Conservation (phyloP, 53 echinoderm and acorn worm species). For the Paelopatides confundens region DNA sequence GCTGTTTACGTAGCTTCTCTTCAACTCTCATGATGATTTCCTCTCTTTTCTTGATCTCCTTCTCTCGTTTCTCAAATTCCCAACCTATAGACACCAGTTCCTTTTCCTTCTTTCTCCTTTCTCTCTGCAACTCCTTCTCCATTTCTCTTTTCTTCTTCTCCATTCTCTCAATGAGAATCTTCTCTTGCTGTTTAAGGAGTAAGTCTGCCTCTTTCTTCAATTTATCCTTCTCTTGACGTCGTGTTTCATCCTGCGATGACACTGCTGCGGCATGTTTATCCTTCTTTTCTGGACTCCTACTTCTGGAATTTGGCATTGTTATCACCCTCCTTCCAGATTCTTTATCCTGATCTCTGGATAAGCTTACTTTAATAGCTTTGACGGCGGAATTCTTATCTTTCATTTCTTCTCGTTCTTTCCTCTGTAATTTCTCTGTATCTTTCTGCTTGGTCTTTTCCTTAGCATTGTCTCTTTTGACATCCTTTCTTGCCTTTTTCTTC, state of each 20-base stretch:
- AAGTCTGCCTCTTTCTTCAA: slow-evolving; percentile 51
- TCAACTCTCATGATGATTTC: slow-evolving; percentile 51
- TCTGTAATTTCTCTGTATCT: slow-evolving; percentile 1
- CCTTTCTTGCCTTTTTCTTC: slow-evolving; percentile 54
- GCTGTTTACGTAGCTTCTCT: slow-evolving; percentile 55
- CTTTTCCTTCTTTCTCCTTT: slow-evolving; percentile 58
- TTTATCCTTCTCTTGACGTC: slow-evolving; percentile 22
- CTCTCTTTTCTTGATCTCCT: slow-evolving; percentile 51
- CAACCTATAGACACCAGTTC: slow-evolving; percentile 55
- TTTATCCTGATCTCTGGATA: slow-evolving; percentile 29
- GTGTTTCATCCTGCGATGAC: background rate
- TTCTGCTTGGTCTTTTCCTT: slow-evolving; percentile 48
- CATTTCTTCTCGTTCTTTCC: background rate
- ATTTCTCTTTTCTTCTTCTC: slow-evolving; percentile 72
- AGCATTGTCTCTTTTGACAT: slow-evolving; percentile 39
- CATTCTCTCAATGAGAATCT: slow-evolving; percentile 46
- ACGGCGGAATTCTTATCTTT: slow-evolving; percentile 2
- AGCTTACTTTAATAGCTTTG: slow-evolving; percentile 30
- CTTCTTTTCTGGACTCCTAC: slow-evolving; percentile 37
- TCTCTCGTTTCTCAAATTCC: slow-evolving; percentile 57
- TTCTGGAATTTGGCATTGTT: slow-evolving; percentile 41
- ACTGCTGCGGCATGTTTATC: background rate
- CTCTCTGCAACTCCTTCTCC: slow-evolving; percentile 64
- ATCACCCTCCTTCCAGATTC: slow-evolving; percentile 40
- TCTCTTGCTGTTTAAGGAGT: slow-evolving; percentile 68